A percentile compares a stretch with the other conserved stretches of the same genome.
phyloP scores from a whole-genome alignment of 2,888 invertebrate species.

The Volucella inanis region DNA sequence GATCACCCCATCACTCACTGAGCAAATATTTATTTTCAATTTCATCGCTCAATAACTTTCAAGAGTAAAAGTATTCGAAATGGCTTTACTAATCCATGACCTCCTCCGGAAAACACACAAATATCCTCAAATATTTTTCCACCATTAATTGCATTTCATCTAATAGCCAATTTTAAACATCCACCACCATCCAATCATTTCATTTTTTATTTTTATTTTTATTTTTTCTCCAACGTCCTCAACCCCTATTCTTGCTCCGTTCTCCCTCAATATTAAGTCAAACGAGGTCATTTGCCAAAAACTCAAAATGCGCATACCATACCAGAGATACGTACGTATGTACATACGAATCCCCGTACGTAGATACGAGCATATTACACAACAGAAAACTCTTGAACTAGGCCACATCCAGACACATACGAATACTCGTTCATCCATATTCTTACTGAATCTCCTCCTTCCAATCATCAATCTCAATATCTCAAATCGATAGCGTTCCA shows the following conservation, averaged over 20 bases:
- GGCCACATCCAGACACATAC: constrained; percentile 23
- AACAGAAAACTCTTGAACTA: constrained; percentile 62
- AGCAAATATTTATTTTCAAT: constrained; percentile 29
- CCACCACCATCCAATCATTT: not conserved
- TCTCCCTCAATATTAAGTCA: constrained; percentile 43
- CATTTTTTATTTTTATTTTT: no score
- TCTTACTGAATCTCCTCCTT: constrained; percentile 14
- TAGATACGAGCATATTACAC: not conserved
- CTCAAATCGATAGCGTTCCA: constrained; percentile 71
- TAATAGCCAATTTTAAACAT: constrained; percentile 43
- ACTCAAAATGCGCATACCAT: constrained; percentile 29
- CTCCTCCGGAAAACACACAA: constrained; percentile 24
- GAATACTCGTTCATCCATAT: not conserved
- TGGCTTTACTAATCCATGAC: not conserved
- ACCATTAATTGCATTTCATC: constrained; percentile 61
- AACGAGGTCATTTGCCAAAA: constrained; percentile 72
- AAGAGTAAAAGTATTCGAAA: not conserved
- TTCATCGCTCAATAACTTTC: constrained; percentile 9
- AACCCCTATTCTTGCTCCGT: not conserved
- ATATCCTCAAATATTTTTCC: constrained; percentile 20
- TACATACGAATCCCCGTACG: no score
- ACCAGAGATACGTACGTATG: not conserved
- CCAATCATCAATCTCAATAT: constrained; percentile 74
- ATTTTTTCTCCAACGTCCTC: no score
- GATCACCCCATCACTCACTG: not conserved